Percentiles rank a stretch among this genome's conserved stretches.
These are phyloP conservation scores for Vidua chalybeata DNA, from an alignment of 2,113 vertebrate species.

Conservation along the genomic window DNA sequence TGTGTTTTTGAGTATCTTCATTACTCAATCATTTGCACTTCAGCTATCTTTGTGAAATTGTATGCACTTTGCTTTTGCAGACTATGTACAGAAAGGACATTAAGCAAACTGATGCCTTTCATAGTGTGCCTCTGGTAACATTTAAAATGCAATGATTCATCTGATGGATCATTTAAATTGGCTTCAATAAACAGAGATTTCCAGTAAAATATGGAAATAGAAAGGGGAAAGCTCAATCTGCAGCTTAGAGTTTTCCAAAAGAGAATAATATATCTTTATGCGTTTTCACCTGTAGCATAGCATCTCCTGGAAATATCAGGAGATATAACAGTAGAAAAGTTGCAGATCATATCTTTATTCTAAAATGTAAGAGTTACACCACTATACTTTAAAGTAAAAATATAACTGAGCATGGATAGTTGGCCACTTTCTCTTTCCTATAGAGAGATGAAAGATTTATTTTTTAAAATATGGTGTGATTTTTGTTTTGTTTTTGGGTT, in stretches of 20 bases:
- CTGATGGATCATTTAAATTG: neutral
- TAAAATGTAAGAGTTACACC: neutral
- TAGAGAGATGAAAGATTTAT: neutral
- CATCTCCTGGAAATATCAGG: neutral
- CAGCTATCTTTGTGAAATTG: conserved; percentile 10
- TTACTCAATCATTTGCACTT: conserved; percentile 6
- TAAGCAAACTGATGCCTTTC: conserved; percentile 2
- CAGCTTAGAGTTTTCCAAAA: neutral
- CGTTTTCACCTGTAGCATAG: neutral
- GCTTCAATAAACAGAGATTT: neutral
- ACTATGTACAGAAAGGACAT: neutral
- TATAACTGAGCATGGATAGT: neutral
- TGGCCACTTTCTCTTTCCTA: neutral
- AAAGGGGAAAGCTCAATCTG: neutral
- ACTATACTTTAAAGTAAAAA: neutral
- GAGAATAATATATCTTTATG: neutral
- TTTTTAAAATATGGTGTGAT: neutral
- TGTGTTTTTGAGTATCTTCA: neutral
- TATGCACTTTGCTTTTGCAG: neutral
- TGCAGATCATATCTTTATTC: neutral
- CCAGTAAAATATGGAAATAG: neutral
- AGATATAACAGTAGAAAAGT: neutral
- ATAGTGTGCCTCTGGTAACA: neutral
- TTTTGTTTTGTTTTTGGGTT: neutral
- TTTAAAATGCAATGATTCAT: conserved; percentile 24